Base-by-base conservation (phyloP, 2,113 vertebrate genomes). In the Xenopus tropicalis region DNA sequence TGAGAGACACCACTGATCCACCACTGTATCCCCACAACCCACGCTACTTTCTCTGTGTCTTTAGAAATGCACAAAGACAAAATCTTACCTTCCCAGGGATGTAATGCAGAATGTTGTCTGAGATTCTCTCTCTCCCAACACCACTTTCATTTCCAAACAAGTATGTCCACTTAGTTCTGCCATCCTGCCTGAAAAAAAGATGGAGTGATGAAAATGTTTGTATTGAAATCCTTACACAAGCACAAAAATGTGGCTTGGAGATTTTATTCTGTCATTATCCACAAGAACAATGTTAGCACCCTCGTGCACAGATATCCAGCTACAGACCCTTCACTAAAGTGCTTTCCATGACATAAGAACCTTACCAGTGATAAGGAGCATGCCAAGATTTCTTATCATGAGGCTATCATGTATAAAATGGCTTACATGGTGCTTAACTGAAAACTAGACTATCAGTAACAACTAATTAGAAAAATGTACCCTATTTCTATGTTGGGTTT, bases 91-190 rank as follows among this genome's bases (percentile, higher is more conserved):
- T 83, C 11, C 83, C 91, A 0, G 90, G 88, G 14, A 91, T 83
- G 51, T 90, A 91, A 78, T 83, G 81, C 78, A 92, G 87, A 78
- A 91, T 88, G 80, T 84, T 92, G 73, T 90, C 86, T 0, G 88
- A 71, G 0, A 77, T 71, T 0, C 71, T 74, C 44, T 86, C 88
- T 69, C 85, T 78, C n/a, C 85, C 87, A 0, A 46, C 74, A 6
- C 79, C 66, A 14, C 80, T 82, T 29, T 90, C 89, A 0, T 78
- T 22, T 29, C 87, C 85, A 17, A 88, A 86, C 59, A 88, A 82
- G 74, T 83, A 79, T 1, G 87, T 83, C 64, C 85, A 82, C 57
- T 82, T 90, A 70, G 87, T 88, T 23, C 86, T 71, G 65, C 84
- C 79, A 4, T 87, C 88, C 81, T 89, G 84, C 56, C 90, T 91